These are phyloP conservation scores for Hippopotamyrus pictus DNA, from an alignment of 2,797 vertebrate species.

Conservation along the genomic window DNA sequence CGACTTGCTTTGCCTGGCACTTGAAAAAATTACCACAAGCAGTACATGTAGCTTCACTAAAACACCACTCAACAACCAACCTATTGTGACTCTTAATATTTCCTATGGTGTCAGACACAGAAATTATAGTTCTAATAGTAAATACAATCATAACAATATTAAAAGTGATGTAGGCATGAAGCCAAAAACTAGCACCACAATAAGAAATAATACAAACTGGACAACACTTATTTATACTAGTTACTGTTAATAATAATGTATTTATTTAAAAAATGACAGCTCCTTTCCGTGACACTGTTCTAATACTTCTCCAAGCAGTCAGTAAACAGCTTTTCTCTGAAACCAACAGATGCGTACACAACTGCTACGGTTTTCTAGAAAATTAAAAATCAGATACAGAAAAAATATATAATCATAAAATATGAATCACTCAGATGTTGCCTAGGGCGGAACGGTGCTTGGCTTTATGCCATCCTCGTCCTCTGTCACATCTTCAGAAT, in stretches of 20 bases:
- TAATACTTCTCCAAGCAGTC: constrained; percentile 11
- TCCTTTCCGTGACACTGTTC: constrained; percentile 16
- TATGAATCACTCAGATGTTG: constrained; percentile 32
- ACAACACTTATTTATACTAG: constrained; percentile 19
- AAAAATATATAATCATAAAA: constrained; percentile 26
- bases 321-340: constrained; percentile 18
- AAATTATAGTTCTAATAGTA: constrained; percentile 3
- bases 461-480: constrained; percentile 50
- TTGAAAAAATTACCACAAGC: constrained; percentile 18
- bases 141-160: constrained; percentile 15
- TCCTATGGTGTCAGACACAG: background rate
- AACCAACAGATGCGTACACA: background rate
- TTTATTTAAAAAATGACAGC: constrained; percentile 17
- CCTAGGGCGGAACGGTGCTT: constrained; percentile 63
- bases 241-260: constrained; percentile 20
- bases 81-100: constrained; percentile 11
- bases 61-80: constrained; percentile 31
- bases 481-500: constrained; percentile 41
- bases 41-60: constrained; percentile 22
- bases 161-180: constrained; percentile 36
- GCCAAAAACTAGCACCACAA: constrained; percentile 43
- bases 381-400: constrained; percentile 21
- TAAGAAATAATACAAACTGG: constrained; percentile 44
- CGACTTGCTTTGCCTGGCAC: background rate
- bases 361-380: constrained; percentile 16